Conservation (phyloP, 2,888 invertebrate species). For the Sesia apiformis region DNA sequence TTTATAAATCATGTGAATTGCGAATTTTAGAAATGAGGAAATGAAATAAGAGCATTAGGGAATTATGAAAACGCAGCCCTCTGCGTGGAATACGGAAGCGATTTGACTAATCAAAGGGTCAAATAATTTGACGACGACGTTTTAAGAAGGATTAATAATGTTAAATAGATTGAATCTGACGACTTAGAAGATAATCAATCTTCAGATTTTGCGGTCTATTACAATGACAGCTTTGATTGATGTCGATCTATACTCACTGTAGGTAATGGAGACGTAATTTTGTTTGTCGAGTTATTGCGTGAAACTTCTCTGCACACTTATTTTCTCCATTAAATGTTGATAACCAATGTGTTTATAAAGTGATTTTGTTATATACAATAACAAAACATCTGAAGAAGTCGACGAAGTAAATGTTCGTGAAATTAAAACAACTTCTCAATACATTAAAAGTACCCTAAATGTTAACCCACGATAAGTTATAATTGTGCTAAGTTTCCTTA, state of each 20-base stretch:
- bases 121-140: neutral
- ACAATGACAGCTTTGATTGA: neutral
- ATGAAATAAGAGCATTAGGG: neutral
- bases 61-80: neutral
- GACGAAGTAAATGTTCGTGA: too few relatives aligned
- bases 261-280: neutral
- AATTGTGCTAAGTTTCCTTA: too few relatives aligned
- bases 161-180: neutral
- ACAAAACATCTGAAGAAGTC: too few relatives aligned
- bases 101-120: neutral
- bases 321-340: too few relatives aligned
- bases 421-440: too few relatives aligned
- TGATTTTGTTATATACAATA: too few relatives aligned
- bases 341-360: too few relatives aligned
- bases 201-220: neutral
- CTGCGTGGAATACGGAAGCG: neutral
- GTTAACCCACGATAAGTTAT: too few relatives aligned
- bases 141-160: neutral
- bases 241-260: neutral
- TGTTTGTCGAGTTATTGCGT: neutral
- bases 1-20: conserved; percentile 22
- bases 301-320: neutral
- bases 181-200: neutral
- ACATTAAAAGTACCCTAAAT: too few relatives aligned
- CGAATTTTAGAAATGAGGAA: neutral